phyloP scores from a whole-genome alignment of 2,888 invertebrate genomes.

The Chymomyza fuscimana region DNA sequence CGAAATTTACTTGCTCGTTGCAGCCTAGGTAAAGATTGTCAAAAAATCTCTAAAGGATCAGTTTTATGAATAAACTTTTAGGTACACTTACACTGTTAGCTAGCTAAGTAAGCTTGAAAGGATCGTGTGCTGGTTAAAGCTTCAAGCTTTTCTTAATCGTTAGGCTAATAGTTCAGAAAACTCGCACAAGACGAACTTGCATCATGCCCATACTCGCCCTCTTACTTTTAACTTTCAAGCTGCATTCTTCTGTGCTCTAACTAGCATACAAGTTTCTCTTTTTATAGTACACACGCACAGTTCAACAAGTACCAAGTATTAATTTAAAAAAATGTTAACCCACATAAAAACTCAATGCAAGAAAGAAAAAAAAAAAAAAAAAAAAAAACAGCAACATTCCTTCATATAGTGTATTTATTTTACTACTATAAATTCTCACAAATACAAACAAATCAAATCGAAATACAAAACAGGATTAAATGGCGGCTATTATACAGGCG shows the following conservation, averaged over 20 bases:
- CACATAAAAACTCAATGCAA: background rate
- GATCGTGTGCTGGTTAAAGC: background rate
- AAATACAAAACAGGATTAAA: conserved; percentile 83
- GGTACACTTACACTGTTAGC: too few relatives aligned
- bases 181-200: background rate
- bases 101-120: background rate
- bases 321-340: background rate
- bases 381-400: conserved; percentile 44
- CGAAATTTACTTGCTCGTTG: too few relatives aligned
- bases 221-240: background rate
- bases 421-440: conserved; percentile 6
- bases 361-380: background rate
- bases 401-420: conserved; percentile 18
- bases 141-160: conserved; percentile 27
- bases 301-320: background rate
- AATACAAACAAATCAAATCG: conserved; percentile 58
- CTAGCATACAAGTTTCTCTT: conserved; percentile 30
- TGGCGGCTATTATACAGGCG: conserved; percentile 86
- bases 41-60: too few relatives aligned
- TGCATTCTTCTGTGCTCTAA: conserved; percentile 49
- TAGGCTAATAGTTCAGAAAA: background rate
- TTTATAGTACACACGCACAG: background rate
- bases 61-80: too few relatives aligned
- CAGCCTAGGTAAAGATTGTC: too few relatives aligned
- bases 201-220: conserved; percentile 24